These are phyloP conservation scores for Notamacropus eugenii DNA, from an alignment of 2,797 vertebrate species.

Conservation along the genomic window DNA sequence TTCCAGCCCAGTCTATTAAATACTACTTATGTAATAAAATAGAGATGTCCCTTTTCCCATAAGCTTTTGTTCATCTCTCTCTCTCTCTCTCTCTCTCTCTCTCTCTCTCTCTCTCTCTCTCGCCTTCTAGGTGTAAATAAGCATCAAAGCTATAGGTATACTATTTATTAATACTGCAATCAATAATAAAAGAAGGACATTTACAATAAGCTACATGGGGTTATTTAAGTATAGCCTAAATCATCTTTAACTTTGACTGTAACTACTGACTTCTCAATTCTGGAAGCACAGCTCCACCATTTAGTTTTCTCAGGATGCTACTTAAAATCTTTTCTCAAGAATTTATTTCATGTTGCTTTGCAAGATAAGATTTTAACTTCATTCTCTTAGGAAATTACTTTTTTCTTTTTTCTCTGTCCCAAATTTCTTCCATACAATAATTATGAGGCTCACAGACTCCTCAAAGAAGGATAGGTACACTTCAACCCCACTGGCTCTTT, in stretches of 20 bases:
- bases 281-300: not conserved
- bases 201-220: not conserved
- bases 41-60: not conserved
- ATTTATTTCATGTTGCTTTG: not conserved
- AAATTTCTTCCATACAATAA: not conserved
- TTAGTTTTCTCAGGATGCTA: not conserved
- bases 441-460: not conserved
- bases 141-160: not conserved
- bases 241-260: not conserved
- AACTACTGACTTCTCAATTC: not conserved
- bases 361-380: not conserved
- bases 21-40: not conserved
- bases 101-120: too few species aligned
- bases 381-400: not conserved
- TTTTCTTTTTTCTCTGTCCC: not conserved
- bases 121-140: not conserved
- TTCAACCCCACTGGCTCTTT: not conserved
- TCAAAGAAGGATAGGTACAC: not conserved
- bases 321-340: not conserved
- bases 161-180: not conserved
- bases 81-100: too few species aligned
- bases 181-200: not conserved
- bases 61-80: not conserved
- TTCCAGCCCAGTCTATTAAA: not conserved
- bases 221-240: not conserved